Percentiles rank a stretch among this genome's conserved stretches.
Conservation (phyloP, 2,797 vertebrate species). For the Craterocephalus amniculus region DNA sequence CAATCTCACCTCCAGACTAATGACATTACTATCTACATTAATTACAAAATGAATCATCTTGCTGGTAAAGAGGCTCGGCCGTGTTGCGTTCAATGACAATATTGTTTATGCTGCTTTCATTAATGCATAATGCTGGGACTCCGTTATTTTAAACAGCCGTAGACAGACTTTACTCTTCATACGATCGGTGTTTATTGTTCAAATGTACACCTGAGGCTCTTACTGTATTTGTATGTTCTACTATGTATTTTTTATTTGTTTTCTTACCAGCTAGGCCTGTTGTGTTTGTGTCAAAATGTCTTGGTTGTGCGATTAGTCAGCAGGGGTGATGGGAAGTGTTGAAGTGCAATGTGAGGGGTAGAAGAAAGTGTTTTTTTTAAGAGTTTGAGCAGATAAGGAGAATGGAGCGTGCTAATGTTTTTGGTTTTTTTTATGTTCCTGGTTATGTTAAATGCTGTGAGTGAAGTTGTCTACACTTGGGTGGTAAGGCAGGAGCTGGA, state of each 20-base stretch:
- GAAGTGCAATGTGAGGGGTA: slow-evolving; percentile 60
- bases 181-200: slow-evolving; percentile 72
- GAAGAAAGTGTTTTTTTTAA: slow-evolving; percentile 20
- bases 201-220: slow-evolving; percentile 72
- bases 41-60: slow-evolving; percentile 6
- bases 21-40: slow-evolving; percentile 19
- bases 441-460: slow-evolving; percentile 46
- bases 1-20: not conserved
- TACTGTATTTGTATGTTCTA: slow-evolving; percentile 71
- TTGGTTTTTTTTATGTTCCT: slow-evolving; percentile 45
- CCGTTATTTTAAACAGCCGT: slow-evolving; percentile 30
- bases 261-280: slow-evolving; percentile 72
- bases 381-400: slow-evolving; percentile 23
- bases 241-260: slow-evolving; percentile 60
- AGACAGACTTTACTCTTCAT: slow-evolving; percentile 20
- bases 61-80: slow-evolving; percentile 13
- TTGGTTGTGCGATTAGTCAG: slow-evolving; percentile 27
- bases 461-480: slow-evolving; percentile 47
- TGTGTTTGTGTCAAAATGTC: slow-evolving; percentile 59
- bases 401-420: slow-evolving; percentile 33
- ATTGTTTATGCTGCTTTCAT: slow-evolving; percentile 62
- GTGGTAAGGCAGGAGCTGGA: slow-evolving; percentile 15
- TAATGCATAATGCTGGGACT: slow-evolving; percentile 41
- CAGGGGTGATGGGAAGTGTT: not conserved
- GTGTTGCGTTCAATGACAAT: not conserved